Evolutionary conservation across 64 coral and sea anemone genomes (phyloP), one percentile per base, ranked within the genome.

Genomic region (Montipora cactus): DNA sequence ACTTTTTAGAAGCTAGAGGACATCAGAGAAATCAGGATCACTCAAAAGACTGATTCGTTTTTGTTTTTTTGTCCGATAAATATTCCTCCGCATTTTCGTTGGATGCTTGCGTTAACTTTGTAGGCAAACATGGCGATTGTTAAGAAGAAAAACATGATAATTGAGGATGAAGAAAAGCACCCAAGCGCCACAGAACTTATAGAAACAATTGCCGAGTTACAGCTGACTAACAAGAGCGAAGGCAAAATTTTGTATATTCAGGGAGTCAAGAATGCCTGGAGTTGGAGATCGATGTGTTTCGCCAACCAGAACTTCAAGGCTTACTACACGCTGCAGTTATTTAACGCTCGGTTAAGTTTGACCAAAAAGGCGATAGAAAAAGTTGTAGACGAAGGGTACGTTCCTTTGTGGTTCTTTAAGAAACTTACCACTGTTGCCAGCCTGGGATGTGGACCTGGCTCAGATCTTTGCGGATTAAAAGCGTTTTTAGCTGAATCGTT

Each of bases 281-380:
- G 28, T 28, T 93, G 92, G 92, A 79, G 92, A 22, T 78, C 92
- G 18, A 93, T 93, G 69, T 93, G 84, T 74, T 93, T 79, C 15
- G 92, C 92, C 3, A 93, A 84, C 77, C 92, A 93, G 19, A 93
- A 93, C 66, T 93, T 93, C 25, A 44, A 75, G 16, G 92, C 92
- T 62, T 93, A 93, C 14, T 93, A 93, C 77, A 87, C 92, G 23
- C 37, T 93, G n/a, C 83, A 93, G 25, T 13, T 88, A 6, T 93
- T 93, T 59, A 78, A 78, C 61, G 44, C 81, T 68, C 85, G 92
- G 48, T 28, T 78, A 22, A 78, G 80, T n/a, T 69, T 93, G 12
- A 73, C 78, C 14, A 71, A 28, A 37, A 78, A 87, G 46, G 92
- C 92, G 45, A 49, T 93, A 45, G 87, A 80, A 16, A 93, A 66